A percentile compares a stretch with the other conserved stretches of the same genome.
These are phyloP conservation scores for Trogon surrucura DNA, from an alignment of 2,113 vertebrate species.

Conservation along the genomic window DNA sequence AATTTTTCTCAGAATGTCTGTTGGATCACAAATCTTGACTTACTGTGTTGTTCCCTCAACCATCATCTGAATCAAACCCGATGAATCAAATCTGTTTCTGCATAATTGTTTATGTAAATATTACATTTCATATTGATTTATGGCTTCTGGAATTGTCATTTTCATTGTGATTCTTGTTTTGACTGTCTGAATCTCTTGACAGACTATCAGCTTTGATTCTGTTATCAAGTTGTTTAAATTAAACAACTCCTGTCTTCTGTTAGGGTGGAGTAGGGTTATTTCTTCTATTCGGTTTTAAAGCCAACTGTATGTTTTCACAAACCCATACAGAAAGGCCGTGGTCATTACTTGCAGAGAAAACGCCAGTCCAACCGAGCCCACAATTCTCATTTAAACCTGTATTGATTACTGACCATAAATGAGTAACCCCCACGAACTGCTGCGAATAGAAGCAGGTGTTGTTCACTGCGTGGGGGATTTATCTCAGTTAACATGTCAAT, in stretches of 20 bases:
- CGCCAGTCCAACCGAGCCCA: not conserved
- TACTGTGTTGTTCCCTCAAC: not conserved
- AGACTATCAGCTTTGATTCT: not conserved
- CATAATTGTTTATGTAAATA: not conserved
- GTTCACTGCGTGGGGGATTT: constrained; percentile 48
- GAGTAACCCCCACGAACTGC: constrained; percentile 34
- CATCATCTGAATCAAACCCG: not conserved
- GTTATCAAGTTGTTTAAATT: constrained; percentile 20
- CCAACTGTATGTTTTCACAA: not conserved
- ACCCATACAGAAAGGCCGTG: not conserved
- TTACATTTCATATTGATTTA: not conserved
- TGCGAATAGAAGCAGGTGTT: constrained; percentile 49
- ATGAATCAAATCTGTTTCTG: not conserved
- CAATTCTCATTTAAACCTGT: constrained; percentile 51
- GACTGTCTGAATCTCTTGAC: not conserved
- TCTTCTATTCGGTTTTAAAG: constrained; percentile 18
- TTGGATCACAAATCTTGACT: not conserved
- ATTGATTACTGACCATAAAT: constrained; percentile 56
- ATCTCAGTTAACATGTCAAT: constrained; percentile 50
- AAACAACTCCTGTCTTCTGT: not conserved
- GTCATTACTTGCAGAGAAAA: constrained; percentile 23
- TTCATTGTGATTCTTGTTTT: not conserved
- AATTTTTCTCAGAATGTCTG: not conserved
- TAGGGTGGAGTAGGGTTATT: not conserved
- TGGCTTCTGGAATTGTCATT: not conserved